Evolutionary conservation across 2,113 vertebrate species (phyloP), one percentile per base, ranked within the genome.

Genomic region (Perognathus longimembris): DNA sequence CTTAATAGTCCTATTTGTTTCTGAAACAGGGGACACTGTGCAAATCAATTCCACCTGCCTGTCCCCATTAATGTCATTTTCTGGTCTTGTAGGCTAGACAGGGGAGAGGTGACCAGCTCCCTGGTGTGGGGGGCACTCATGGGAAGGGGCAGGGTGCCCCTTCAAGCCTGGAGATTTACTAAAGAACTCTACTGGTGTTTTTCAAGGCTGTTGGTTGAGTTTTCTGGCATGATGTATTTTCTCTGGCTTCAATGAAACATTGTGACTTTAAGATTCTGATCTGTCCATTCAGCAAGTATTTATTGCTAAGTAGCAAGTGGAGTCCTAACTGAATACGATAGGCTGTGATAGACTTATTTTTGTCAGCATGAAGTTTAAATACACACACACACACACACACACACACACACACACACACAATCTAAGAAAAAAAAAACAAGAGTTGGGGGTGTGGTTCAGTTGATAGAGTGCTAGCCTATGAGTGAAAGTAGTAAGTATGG

Each of bases 1-100:
- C 71, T 4, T 84, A 91, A 89, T 45, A 61, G 87, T 88, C 66
- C 22, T 57, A 79, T 87, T 88, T 80, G 50, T 36, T 76, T 92
- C 69, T 64, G 87, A 95, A 85, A 1, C 3, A n/a, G 38, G 32
- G 32, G 4, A 75, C 59, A 92, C 45, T 0, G 4, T 14, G 92
- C 76, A 59, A 73, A 96, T 76, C 69, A 66, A 77, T 89, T 85
- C 32, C 0, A 45, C 42, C 66, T 91, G 30, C 24, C 63, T 4
- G 1, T 59, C 28, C 40, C 36, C 17, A 66, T 11, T 63, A 86
- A 64, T 76, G 61, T 73, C 85, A 11, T 50, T 82, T 95, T 95
- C 93, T 87, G 89, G 90, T 86, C 92, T 90, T 85, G 57, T 75
- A 57, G 57, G 59, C 64, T 57, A 77, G 89, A 7, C 32, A 69